A percentile compares a stretch with the other conserved stretches of the same genome.
Conservation (phyloP, 2,113 vertebrate species). For the Natator depressus region DNA sequence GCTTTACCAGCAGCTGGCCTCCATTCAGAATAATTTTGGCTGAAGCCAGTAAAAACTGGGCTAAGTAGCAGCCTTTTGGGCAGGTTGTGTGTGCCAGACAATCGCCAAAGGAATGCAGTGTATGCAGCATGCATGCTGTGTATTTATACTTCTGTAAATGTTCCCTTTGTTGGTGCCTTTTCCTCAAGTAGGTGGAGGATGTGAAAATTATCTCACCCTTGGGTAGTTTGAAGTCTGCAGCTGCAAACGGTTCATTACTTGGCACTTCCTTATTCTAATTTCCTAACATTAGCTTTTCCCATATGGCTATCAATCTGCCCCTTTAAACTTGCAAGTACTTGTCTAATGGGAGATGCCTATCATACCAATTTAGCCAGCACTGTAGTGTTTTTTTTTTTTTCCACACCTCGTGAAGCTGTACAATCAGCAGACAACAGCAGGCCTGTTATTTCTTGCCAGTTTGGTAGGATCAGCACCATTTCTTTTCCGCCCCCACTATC, state of each 20-base stretch:
- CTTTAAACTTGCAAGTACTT: not conserved
- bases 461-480: not conserved
- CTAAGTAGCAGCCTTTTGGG: not conserved
- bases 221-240: not conserved
- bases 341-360: not conserved
- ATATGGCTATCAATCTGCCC: not conserved
- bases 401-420: rapidly evolving
- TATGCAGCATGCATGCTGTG: not conserved
- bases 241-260: conserved; percentile 14
- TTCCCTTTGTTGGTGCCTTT: not conserved
- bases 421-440: not conserved
- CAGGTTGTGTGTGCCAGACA: not conserved
- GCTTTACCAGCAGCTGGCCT: rapidly evolving
- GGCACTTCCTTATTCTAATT: not conserved
- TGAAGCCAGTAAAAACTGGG: not conserved
- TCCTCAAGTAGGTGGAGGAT: not conserved
- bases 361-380: not conserved
- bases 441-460: not conserved
- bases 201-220: not conserved
- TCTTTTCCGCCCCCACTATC: not conserved
- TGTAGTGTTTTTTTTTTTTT: not conserved
- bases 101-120: not conserved
- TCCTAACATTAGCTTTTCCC: not conserved
- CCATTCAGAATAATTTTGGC: not conserved
- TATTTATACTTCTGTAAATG: not conserved